Conservation (phyloP, 2,797 vertebrate species). For the Chaetophractus vellerosus region DNA sequence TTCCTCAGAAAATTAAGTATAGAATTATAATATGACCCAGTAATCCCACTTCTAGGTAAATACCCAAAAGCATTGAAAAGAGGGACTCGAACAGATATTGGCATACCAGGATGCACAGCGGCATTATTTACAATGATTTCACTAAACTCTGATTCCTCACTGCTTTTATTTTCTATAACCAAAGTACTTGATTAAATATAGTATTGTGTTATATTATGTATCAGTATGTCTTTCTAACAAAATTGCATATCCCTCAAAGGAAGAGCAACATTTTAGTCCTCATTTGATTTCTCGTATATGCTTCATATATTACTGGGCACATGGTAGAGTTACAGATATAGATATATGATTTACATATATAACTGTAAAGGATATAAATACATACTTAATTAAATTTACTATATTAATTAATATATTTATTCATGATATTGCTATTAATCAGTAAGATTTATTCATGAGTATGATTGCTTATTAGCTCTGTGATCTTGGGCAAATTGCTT, state of each 20-base stretch:
- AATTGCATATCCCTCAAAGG: background rate
- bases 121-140: background rate
- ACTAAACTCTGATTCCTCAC: background rate
- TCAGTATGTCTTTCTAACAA: background rate
- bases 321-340: background rate
- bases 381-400: background rate
- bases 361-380: background rate
- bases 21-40: too few species aligned
- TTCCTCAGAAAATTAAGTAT: too few species aligned
- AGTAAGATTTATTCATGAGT: background rate
- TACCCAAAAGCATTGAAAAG: too few species aligned
- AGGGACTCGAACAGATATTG: too few species aligned
- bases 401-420: background rate
- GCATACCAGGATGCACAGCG: too few species aligned
- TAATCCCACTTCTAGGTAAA: too few species aligned
- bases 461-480: background rate
- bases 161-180: background rate
- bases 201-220: background rate
- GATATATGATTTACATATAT: background rate
- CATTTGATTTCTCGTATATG: background rate
- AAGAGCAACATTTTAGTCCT: background rate
- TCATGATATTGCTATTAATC: background rate
- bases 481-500: background rate
- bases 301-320: background rate
- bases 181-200: conserved; percentile 5